These are phyloP conservation scores for Agrotis puta DNA, from an alignment of 2,888 invertebrate genomes.

Conservation along the genomic window DNA sequence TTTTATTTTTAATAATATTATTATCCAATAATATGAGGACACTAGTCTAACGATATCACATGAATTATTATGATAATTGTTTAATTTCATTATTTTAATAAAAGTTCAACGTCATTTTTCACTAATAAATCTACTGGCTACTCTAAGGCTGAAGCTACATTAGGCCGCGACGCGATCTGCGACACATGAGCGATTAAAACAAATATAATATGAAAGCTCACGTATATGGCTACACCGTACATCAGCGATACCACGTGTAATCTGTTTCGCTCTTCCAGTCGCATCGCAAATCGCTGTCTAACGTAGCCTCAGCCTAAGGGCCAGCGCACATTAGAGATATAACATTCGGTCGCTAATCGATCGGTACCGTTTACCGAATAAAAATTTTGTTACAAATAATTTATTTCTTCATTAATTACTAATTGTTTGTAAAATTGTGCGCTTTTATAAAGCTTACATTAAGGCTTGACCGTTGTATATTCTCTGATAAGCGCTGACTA, in stretches of 20 bases:
- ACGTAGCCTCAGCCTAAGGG: too few species aligned
- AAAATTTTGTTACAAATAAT: neutral
- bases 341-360: neutral
- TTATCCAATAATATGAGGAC: slow-evolving; percentile 22
- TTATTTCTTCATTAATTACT: neutral
- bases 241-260: too few species aligned
- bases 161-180: too few species aligned
- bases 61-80: slow-evolving; percentile 43
- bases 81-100: slow-evolving; percentile 16
- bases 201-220: too few species aligned
- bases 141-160: too few species aligned
- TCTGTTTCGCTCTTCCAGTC: too few species aligned
- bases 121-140: slow-evolving; percentile 6
- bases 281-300: too few species aligned
- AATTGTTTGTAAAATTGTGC: slow-evolving; percentile 20
- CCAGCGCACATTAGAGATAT: slow-evolving; percentile 6
- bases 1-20: slow-evolving; percentile 18
- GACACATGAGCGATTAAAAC: too few species aligned
- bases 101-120: slow-evolving; percentile 10
- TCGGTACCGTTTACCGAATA: slow-evolving; percentile 1
- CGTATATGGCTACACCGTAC: too few species aligned
- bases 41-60: slow-evolving; percentile 48
- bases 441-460: slow-evolving; percentile 4
- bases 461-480: neutral
- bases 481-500: neutral